Base-by-base conservation (phyloP, 1,140 invertebrate genomes). In the Heliconius hewitsoni region DNA sequence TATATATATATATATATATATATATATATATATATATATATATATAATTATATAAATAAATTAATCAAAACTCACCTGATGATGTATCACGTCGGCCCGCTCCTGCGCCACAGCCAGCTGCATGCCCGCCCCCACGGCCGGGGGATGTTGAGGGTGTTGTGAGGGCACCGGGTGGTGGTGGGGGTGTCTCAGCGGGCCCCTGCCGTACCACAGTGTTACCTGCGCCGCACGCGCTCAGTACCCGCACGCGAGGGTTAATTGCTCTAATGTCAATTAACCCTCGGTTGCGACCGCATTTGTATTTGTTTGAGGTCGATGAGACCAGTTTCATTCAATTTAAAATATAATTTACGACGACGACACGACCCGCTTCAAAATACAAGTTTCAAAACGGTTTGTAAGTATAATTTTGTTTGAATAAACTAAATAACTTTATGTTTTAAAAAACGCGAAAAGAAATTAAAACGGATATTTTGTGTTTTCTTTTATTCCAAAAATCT, bases 221-320 rank as follows among this genome's bases (percentile, higher is more conserved):
- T 77, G 75, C 85, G 81, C 81, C 83, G 73, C 76, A 52, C 50
- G 73, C 80, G 79, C 85, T 88, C 88, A 87, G 87, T 87, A 89
- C 80, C 80, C 85, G 85, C 86, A 76, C 52, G 13, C 77, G 85
- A 83, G 85, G 87, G 82, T 78, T 85, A 84, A 87, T 86, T 85
- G 85, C 83, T 39, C 57, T 37, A 27, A 27, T 66, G 87, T 85
- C 88, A 89, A 87, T 87, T 84, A 85, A 83, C 85, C 86, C 86
- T 79, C 87, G 46, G 39, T 39, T 71, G 70, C 73, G 77, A 74
- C 46, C 71, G 60, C 60, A 76, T 74, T 57, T 39, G 50, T 42
- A 46, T 57, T 50, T 46, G n/a, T 77, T 72, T 60, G 19, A 9
- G 8, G 8, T 11, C 19, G 8, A 60, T 2, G n/a, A 60, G 55